These are phyloP conservation scores for Melinaea menophilus DNA, from an alignment of 2,888 invertebrate species.

Conservation along the genomic window DNA sequence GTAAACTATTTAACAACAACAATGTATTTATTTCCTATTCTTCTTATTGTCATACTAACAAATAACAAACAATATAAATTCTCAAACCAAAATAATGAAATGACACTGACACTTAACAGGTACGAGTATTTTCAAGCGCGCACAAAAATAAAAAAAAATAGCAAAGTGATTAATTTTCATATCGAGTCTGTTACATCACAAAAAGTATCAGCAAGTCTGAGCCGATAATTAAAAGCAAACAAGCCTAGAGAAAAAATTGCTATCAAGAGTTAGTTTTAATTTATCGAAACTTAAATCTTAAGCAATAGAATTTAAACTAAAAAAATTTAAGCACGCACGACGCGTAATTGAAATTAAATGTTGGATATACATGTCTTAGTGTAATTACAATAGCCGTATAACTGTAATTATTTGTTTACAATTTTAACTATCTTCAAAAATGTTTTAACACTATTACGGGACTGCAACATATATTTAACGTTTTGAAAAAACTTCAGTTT, in stretches of 20 bases:
- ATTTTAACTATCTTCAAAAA: no score
- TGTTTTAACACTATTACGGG: no score
- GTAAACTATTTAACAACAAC: no score
- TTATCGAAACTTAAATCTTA: conserved; percentile 27
- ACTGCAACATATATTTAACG: no score
- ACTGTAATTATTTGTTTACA: background rate
- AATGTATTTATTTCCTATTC: no score
- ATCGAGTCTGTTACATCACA: conserved; percentile 22
- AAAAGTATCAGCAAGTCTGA: conserved; percentile 23
- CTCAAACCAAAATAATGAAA: no score
- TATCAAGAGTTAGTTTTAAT: conserved; percentile 25
- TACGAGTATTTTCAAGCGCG: background rate
- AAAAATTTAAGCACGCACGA: conserved; percentile 15
- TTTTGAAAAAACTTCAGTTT: no score
- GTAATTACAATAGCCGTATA: background rate
- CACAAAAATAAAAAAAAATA: conserved; percentile 4
- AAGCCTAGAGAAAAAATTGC: conserved; percentile 28
- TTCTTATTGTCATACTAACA: no score
- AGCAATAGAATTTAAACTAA: conserved; percentile 24
- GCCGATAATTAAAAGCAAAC: conserved; percentile 37
- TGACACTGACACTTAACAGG: background rate
- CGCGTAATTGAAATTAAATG: background rate
- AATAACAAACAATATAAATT: no score
- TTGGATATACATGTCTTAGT: background rate
- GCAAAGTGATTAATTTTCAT: conserved; percentile 21